These are phyloP conservation scores for Erynnis tages DNA, from an alignment of 2,888 invertebrate genomes.

Conservation along the genomic window DNA sequence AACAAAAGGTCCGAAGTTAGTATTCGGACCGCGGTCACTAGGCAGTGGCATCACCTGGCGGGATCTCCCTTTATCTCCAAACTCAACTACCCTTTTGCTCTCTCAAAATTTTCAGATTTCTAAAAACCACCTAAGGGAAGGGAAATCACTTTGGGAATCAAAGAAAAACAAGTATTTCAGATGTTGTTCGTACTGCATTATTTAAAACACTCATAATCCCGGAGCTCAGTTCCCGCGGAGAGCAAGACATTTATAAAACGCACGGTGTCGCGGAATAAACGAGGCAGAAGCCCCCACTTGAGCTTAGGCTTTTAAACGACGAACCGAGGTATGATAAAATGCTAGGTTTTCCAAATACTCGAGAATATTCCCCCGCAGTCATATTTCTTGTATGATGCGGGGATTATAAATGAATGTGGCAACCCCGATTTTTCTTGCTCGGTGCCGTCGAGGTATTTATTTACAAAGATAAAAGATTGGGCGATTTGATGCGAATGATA, in stretches of 20 bases:
- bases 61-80: too few species aligned
- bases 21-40: too few species aligned
- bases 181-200: constrained; percentile 16
- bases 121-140: too few species aligned
- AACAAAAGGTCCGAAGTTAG: too few species aligned
- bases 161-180: constrained; percentile 6
- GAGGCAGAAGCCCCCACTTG: constrained; percentile 19
- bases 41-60: too few species aligned
- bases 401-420: constrained; percentile 18
- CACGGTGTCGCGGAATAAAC: constrained; percentile 20
- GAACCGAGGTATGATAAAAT: constrained; percentile 19
- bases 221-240: constrained; percentile 7
- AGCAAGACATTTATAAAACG: constrained; percentile 24
- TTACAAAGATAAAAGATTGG: constrained; percentile 10
- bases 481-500: too few species aligned
- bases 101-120: too few species aligned
- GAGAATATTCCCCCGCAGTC: constrained; percentile 13
- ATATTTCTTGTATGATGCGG: constrained; percentile 7
- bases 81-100: too few species aligned
- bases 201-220: constrained; percentile 22
- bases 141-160: background rate
- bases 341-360: constrained; percentile 20
- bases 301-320: constrained; percentile 24
- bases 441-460: constrained; percentile 1
- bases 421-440: constrained; percentile 15